Evolutionary conservation across 2,888 invertebrate genomes (phyloP), one percentile per base, ranked within the genome.

Genomic region (Apotomis betuletana): DNA sequence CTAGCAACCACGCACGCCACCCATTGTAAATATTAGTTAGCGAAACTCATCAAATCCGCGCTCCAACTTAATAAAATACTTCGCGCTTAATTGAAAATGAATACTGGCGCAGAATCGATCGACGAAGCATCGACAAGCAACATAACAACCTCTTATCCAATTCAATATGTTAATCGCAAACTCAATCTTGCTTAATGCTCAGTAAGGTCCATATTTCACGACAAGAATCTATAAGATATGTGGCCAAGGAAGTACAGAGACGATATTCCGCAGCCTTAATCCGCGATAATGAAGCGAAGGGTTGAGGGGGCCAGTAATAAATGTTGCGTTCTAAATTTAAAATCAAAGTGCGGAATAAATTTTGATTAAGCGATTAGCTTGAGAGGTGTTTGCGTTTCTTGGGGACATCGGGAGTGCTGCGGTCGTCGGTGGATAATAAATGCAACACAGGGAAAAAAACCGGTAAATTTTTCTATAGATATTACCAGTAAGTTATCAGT

Each of bases 311-410:
- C 86, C 88, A 88, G 86, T 92, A 93, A 93, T 92, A 92, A 92
- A 93, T 92, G 92, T 93, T 92, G 91, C 92, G 91, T 91, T 75
- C 87, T 90, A 92, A 92, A 92, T 93, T 93, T 93, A 92, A 92
- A 92, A 93, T 92, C 91, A 92, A 92, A 93, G 92, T 91, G 92
- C 90, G 92, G 93, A 92, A 92, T 93, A 92, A 92, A 92, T 93
- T 93, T 93, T 91, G 92, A 92, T 92, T 92, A 92, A 92, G 91
- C 92, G 93, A 92, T 92, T 92, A 93, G 91, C 92, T 81, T 80
- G 84, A 80, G 89, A 90, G 86, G 88, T 91, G 92, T 91, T 91
- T 91, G 90, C 82, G 84, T 88, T 90, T 88, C 90, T 90, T 87
- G 80, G 75, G 80, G 73, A 79, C 83, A 80, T 81, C 62, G 60